Base-by-base conservation (phyloP, 2,113 vertebrate species). In the Glareola pratincola region DNA sequence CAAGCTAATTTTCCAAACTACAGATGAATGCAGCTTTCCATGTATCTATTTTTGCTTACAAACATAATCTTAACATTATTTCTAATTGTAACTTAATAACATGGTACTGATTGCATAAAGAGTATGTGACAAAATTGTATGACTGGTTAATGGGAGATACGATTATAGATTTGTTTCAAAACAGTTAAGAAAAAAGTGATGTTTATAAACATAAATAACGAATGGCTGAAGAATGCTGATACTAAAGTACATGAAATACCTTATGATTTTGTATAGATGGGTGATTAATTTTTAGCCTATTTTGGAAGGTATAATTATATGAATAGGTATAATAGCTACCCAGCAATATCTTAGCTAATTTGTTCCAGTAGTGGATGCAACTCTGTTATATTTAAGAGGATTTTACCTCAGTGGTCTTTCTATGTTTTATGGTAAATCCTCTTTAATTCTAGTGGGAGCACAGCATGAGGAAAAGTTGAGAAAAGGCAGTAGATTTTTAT, bases 31-130 rank as follows among this genome's bases (percentile, higher is more conserved):
- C 64, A 93, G 94, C 94, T 94, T 96, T 94, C 47, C 74, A 18
- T 53, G 47, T 85, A 41, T 92, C 85, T 90, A 57, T 96, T 96
- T 96, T 88, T 96, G 91, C 94, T 95, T 97, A 72, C 92, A 95
- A 94, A 91, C 80, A 92, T 91, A 91, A 94, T 92, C 63, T 88
- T 95, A 92, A 53, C 41, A n/a, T 90, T 87, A 88, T 87, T 96
- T 90, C 86, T 94, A 94, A 91, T 85, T 77, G 64, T 92, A 91
- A 79, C 77, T 88, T 94, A 91, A 91, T 94, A 95, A 78, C 80
- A 43, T 75, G 72, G 43, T 91, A n/a, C 85, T 93, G 88, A 95
- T 92, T 95, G 59, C 67, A 78, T 76, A 87, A 94, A 81, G 85
- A n/a, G 26, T 83, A 72, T 77, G 30, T 90, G 94, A 89, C 78